Conservation (phyloP, 2,888 invertebrate genomes). For the Clepsis dumicolana region DNA sequence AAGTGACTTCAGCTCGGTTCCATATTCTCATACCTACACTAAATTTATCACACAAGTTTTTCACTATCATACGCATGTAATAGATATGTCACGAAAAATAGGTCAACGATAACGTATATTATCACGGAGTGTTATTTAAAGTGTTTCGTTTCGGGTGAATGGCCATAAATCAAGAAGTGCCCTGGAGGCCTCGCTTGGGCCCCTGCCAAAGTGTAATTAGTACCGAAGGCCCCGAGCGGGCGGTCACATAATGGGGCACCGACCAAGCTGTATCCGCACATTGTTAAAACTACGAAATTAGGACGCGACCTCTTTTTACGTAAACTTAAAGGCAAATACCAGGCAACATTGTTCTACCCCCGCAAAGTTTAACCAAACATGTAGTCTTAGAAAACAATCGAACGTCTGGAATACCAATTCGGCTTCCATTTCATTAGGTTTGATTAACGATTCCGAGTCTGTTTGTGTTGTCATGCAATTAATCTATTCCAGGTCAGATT, state of each 20-base stretch:
- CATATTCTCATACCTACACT: too few relatives aligned
- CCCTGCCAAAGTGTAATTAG: slow-evolving; percentile 81
- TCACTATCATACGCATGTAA: background rate
- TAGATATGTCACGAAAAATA: slow-evolving; percentile 46
- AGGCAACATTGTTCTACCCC: slow-evolving; percentile 31
- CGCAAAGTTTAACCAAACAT: slow-evolving; percentile 20
- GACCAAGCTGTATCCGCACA: slow-evolving; percentile 62
- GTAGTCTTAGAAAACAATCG: slow-evolving; percentile 46
- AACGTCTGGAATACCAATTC: slow-evolving; percentile 41
- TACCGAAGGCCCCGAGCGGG: slow-evolving; percentile 62
- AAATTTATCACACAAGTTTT: too few relatives aligned
- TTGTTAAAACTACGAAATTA: slow-evolving; percentile 73
- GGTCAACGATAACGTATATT: slow-evolving; percentile 66
- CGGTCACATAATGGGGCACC: slow-evolving; percentile 70
- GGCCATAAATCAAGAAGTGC: slow-evolving; percentile 77
- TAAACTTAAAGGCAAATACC: slow-evolving; percentile 41
- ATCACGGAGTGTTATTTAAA: slow-evolving; percentile 70
- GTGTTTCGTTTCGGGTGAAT: slow-evolving; percentile 72
- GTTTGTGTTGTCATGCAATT: slow-evolving; percentile 59
- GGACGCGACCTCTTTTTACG: slow-evolving; percentile 53
- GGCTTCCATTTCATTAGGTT: slow-evolving; percentile 47
- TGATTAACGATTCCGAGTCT: slow-evolving; percentile 52
- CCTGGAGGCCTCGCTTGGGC: slow-evolving; percentile 69
- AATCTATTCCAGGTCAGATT: slow-evolving; percentile 90
- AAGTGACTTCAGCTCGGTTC: too few relatives aligned